Evolutionary conservation across 2,797 vertebrate species (phyloP).

Genomic region (Pangasius krempfi): DNA sequence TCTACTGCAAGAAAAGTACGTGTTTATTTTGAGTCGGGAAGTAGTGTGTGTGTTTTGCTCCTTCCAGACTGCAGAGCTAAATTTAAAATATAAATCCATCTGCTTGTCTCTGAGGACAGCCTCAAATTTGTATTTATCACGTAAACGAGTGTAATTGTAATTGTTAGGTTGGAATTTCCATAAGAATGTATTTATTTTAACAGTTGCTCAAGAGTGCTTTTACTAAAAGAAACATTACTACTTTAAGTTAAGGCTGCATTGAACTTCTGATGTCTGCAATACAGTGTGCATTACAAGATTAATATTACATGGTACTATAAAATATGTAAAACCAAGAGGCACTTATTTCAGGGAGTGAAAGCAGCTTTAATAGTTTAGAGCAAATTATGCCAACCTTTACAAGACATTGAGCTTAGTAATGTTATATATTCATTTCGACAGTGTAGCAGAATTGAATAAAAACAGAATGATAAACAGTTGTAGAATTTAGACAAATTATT

Average conservation of each 20-base stretch:
- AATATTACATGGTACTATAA: slow-evolving; percentile 1
- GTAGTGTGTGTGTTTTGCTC: slow-evolving; percentile 26
- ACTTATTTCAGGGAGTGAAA: not conserved
- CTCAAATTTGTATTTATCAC: slow-evolving; percentile 23
- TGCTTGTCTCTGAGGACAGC: slow-evolving; percentile 36
- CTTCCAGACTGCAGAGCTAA: slow-evolving; percentile 32
- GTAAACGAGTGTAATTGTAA: not conserved
- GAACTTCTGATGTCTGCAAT: not conserved
- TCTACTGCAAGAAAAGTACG: slow-evolving; percentile 19
- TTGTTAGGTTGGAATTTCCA: not conserved
- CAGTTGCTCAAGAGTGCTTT: not conserved
- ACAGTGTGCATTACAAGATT: not conserved
- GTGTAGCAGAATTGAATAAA: not conserved
- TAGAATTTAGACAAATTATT: not conserved
- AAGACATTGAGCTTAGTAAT: not conserved
- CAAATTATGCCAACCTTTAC: not conserved
- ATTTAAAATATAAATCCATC: slow-evolving; percentile 62
- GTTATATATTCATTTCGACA: not conserved
- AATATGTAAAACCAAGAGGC: not conserved
- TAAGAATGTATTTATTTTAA: slow-evolving; percentile 15
- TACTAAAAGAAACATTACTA: not conserved
- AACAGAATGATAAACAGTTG: not conserved
- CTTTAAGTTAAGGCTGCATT: not conserved
- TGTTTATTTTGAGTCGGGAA: slow-evolving; percentile 45
- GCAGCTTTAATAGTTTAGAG: not conserved